Percentiles rank a stretch among this genome's conserved stretches.
Conservation (phyloP, 2,797 vertebrate species). For the Spondyliosoma cantharus region DNA sequence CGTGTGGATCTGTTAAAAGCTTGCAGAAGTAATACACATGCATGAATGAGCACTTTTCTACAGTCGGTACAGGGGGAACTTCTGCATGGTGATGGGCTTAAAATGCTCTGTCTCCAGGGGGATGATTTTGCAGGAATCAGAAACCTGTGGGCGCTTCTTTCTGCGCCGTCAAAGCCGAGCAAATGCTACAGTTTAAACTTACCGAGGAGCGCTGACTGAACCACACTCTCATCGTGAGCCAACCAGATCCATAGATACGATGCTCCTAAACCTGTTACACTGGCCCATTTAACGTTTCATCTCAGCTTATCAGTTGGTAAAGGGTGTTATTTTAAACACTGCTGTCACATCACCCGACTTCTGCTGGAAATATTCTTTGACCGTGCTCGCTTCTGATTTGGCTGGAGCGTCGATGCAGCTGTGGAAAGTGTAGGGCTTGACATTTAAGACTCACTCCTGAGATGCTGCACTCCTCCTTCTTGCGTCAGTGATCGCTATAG, state of each 20-base stretch:
- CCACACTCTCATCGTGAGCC: not conserved
- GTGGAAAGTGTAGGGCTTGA: constrained; percentile 29
- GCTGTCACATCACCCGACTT: not conserved
- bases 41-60: constrained; percentile 10
- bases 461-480: constrained; percentile 8
- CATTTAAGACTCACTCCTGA: constrained; percentile 31
- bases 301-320: not conserved
- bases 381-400: constrained; percentile 23
- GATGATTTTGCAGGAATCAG: constrained; percentile 38
- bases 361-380: constrained; percentile 16
- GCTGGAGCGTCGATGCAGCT: constrained; percentile 11
- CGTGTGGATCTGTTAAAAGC: not conserved
- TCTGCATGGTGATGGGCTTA: not conserved
- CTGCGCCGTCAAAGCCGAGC: not conserved
- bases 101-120: constrained; percentile 29
- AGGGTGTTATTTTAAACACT: not conserved
- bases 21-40: not conserved
- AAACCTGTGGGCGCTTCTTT: constrained; percentile 15
- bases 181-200: not conserved
- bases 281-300: not conserved
- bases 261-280: not conserved
- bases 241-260: not conserved
- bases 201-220: not conserved
- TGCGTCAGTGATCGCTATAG: constrained; percentile 33
- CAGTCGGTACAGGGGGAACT: not conserved